Conservation (phyloP, 2,113 vertebrate genomes). For the Percopsis transmontana region DNA sequence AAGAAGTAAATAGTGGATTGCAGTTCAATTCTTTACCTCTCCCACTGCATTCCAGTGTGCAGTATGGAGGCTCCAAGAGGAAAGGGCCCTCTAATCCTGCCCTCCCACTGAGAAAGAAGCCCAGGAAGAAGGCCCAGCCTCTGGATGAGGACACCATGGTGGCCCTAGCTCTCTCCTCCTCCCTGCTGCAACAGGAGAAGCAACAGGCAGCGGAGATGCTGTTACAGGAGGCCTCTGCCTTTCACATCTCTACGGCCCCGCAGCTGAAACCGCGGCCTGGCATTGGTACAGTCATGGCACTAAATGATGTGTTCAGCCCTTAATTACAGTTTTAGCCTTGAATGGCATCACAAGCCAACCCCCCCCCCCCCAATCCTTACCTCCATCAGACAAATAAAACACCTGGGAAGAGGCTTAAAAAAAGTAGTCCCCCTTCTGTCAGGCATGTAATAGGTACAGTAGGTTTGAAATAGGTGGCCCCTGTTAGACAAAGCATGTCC, state of each 20-base stretch:
- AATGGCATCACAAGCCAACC: too few relatives aligned
- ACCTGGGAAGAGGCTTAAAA: too few relatives aligned
- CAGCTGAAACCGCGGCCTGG: slow-evolving; percentile 59
- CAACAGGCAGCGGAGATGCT: slow-evolving; percentile 24
- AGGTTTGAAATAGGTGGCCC: too few relatives aligned
- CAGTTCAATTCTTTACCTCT: not conserved
- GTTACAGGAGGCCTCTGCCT: slow-evolving; percentile 13
- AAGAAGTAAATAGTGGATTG: not conserved
- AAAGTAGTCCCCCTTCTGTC: too few relatives aligned
- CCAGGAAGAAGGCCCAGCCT: slow-evolving; percentile 68
- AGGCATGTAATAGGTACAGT: too few relatives aligned
- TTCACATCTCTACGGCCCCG: slow-evolving; percentile 29
- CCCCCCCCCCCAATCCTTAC: too few relatives aligned
- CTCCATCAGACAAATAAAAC: too few relatives aligned
- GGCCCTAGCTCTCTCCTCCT: slow-evolving; percentile 92
- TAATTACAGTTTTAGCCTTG: not conserved
- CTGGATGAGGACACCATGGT: slow-evolving; percentile 87
- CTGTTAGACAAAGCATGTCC: too few relatives aligned
- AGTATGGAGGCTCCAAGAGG: slow-evolving; percentile 69
- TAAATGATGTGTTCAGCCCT: not conserved
- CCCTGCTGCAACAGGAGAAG: slow-evolving; percentile 78
- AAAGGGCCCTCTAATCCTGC: slow-evolving; percentile 69
- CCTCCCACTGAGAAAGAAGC: slow-evolving; percentile 76
- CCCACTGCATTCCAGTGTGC: slow-evolving; percentile 47
- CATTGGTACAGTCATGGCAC: slow-evolving; percentile 28